Base-by-base conservation (phyloP, 2,888 invertebrate species). In the Julus scanicus region DNA sequence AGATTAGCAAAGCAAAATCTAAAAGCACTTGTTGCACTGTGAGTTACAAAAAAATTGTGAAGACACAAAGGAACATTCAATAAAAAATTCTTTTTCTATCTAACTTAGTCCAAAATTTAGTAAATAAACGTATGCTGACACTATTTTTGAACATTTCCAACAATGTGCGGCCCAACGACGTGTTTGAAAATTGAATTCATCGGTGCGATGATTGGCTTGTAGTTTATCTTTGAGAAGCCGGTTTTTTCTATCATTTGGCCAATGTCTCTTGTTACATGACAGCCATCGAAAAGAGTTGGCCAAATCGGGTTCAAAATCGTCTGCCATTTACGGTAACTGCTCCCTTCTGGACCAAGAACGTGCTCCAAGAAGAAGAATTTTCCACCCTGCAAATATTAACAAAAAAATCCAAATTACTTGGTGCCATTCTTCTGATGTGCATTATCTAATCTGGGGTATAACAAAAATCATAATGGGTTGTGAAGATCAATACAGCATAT, bases 301-400 rank as follows among this genome's bases (percentile, higher is more conserved):
- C 87, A 87, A 29, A 87, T 37, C 9, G 44, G 83, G 8, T 40
- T 48, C 8, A 83, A 9, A 39, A 71, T 13, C 9, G 17, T 71
- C 48, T 87, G 87, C n/a, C 8, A 13, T 2, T 44, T n/a, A 29
- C 80, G 39, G 5, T 87, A 40, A 9, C 20, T 29, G 40, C 3
- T 4, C 4, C 83, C 80, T 6, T 9, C 1, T 2, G 9, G 49
- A 15, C 48, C 87, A 17, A n/a, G 2, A 15, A n/a, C n/a, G 48
- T 87, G 87, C 37, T 87, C 87, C 87, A 87, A 2, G 63, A 87
- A 87, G 29, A 80, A 83, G 44, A 83, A 87, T n/a, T 87, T 87
- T 44, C 83, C 87, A 37, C 87, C 87, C 87, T 87, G 63, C n/a
- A 63, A 63, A 6, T 5, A 44, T 44, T 1, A n/a, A 53, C n/a